These are phyloP conservation scores for Pogonomyrmex barbatus DNA, from an alignment of 1,140 invertebrate genomes.

Conservation along the genomic window DNA sequence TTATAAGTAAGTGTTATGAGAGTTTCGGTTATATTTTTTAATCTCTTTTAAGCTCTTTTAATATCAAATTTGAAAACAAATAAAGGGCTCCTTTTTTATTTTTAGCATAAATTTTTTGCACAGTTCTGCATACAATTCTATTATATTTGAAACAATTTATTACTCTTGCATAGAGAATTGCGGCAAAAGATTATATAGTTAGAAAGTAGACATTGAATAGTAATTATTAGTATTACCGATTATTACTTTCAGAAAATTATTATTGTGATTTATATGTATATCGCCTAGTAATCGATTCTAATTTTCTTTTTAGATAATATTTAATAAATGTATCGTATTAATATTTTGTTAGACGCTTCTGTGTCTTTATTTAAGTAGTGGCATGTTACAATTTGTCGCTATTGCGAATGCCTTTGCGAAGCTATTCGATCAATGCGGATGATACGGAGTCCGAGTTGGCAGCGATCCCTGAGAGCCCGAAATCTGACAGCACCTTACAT, in stretches of 20 bases:
- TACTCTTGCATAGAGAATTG: background rate
- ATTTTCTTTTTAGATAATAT: background rate
- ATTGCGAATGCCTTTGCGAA: conserved; percentile 82
- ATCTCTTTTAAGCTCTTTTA: too few species aligned
- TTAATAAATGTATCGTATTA: background rate
- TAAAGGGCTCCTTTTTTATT: background rate
- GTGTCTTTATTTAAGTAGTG: conserved; percentile 69
- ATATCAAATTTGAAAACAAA: too few species aligned
- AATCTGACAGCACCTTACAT: conserved; percentile 93
- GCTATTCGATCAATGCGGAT: conserved; percentile 92
- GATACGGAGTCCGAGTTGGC: conserved; percentile 95
- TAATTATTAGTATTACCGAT: background rate
- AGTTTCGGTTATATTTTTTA: too few species aligned
- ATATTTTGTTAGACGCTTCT: conserved; percentile 40
- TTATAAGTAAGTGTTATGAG: too few species aligned
- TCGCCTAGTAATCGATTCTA: background rate
- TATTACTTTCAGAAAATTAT: background rate
- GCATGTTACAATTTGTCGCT: conserved; percentile 78
- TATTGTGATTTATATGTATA: conserved; percentile 3
- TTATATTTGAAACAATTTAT: background rate
- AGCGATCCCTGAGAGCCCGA: conserved; percentile 94
- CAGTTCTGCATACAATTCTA: too few species aligned
- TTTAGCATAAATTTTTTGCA: too few species aligned
- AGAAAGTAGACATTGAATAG: background rate
- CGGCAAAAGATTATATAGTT: background rate